Conservation (phyloP, 1,140 invertebrate species). For the Metopolophium dirhodum region DNA sequence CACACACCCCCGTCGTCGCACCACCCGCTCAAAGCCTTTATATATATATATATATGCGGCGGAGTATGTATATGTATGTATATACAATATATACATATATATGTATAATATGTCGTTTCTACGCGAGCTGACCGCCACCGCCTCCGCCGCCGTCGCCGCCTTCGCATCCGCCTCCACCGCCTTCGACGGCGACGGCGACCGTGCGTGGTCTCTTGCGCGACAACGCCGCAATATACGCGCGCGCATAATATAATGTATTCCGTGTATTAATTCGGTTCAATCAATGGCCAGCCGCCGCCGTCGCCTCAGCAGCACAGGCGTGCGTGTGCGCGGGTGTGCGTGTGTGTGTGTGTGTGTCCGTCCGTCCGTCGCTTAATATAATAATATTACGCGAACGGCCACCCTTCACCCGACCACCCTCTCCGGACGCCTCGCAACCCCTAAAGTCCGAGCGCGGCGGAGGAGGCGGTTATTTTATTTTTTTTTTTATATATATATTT, state of each 20-base stretch:
- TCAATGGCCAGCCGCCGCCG: constrained; percentile 22
- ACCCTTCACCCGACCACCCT: neutral
- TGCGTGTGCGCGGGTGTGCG: neutral
- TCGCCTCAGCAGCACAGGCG: neutral
- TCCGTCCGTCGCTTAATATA: constrained; percentile 12
- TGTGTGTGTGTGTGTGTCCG: neutral
- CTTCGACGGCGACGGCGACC: constrained; percentile 27
- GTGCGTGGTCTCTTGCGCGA: constrained; percentile 16
- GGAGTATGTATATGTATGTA: neutral
- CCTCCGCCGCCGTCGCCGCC: neutral
- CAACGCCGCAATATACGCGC: constrained; percentile 30
- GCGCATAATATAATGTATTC: constrained; percentile 37
- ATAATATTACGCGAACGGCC: neutral
- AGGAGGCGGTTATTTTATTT: neutral
- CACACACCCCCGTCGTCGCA: neutral
- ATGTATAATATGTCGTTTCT: neutral
- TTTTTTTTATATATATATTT: neutral
- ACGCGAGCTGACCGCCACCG: neutral
- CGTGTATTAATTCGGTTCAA: constrained; percentile 49
- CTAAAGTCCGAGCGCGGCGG: neutral
- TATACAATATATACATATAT: neutral
- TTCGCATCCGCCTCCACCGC: neutral
- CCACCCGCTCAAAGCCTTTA: neutral
- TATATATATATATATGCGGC: neutral
- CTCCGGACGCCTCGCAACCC: neutral